Percentiles rank a stretch among this genome's conserved stretches.
These are phyloP conservation scores for Sciurus carolinensis DNA, from an alignment of 2,797 vertebrate genomes.

Conservation along the genomic window DNA sequence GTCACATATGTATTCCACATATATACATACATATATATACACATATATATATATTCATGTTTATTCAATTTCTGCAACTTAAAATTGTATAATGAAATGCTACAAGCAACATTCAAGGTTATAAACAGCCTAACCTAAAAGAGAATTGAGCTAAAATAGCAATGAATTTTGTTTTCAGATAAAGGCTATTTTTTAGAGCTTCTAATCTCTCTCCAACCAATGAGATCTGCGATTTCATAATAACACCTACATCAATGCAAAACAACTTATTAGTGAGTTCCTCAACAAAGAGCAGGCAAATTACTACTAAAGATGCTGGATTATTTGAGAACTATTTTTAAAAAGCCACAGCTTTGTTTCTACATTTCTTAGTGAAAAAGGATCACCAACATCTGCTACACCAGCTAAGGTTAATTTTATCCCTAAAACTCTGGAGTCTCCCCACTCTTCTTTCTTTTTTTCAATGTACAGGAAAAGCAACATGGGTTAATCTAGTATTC, in stretches of 20 bases:
- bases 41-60: not conserved
- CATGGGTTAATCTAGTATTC: not conserved
- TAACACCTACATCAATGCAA: constrained; percentile 19
- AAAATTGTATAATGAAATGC: constrained; percentile 29
- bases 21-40: not conserved
- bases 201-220: not conserved
- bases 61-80: not conserved
- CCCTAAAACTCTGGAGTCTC: not conserved
- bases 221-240: not conserved
- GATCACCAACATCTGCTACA: not conserved
- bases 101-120: not conserved
- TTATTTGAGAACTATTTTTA: constrained; percentile 45
- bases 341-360: constrained; percentile 50
- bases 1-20: not conserved
- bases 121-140: constrained; percentile 37
- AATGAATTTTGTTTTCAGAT: constrained; percentile 61
- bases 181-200: not conserved
- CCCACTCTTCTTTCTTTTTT: not conserved
- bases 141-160: not conserved
- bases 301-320: not conserved
- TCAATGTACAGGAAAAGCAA: constrained; percentile 12
- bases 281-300: not conserved
- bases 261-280: constrained; percentile 1
- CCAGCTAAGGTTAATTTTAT: constrained; percentile 35
- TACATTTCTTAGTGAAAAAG: constrained; percentile 43